Evolutionary conservation across 2,797 vertebrate genomes (phyloP), one percentile per base, ranked within the genome.

Genomic region (Huso huso): DNA sequence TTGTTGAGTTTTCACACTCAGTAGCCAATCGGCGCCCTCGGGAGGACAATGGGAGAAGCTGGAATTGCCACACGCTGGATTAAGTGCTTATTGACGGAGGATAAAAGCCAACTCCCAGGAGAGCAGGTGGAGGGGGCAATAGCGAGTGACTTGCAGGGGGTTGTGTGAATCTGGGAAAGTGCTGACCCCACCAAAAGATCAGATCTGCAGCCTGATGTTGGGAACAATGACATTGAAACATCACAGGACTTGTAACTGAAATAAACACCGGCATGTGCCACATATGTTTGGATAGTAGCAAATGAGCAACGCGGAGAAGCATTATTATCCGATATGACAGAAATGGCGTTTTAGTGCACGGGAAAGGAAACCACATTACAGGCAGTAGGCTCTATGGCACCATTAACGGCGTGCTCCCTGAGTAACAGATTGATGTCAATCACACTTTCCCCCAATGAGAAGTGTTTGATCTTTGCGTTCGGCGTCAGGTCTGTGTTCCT

Each of bases 1-100:
- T 74, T 79, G 84, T 90, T 98, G n/a, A n/a, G n/a, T n/a, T 98
- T 95, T 94, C 95, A 98, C 94, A 94, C 91, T 94, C 86, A 6
- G 58, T 64, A 79, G 84, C 94, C 93, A 96, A 96, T 95, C 79
- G 73, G 74, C 81, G 81, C n/a, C 69, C 75, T 81, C 79, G 81
- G 83, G 83, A 82, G 81, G 81, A 83, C 83, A 82, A 82, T 82
- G 81, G 81, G 76, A 37, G 77, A 81, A 78, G 73, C 79, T 81
- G 70, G 82, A 77, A 73, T 84, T 78, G 85, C 84, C 88, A 89
- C 86, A 88, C 87, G 87, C 83, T 86, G 82, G 82, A 83, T 88
- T 81, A 87, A 87, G 86, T 87, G 85, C 84, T 87, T 85, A 86
- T 82, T 80, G 85, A 80, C 69, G 72, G 76, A 66, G 82, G 82